Base-by-base conservation (phyloP, 2,888 invertebrate genomes). In the Drosophila affinis region DNA sequence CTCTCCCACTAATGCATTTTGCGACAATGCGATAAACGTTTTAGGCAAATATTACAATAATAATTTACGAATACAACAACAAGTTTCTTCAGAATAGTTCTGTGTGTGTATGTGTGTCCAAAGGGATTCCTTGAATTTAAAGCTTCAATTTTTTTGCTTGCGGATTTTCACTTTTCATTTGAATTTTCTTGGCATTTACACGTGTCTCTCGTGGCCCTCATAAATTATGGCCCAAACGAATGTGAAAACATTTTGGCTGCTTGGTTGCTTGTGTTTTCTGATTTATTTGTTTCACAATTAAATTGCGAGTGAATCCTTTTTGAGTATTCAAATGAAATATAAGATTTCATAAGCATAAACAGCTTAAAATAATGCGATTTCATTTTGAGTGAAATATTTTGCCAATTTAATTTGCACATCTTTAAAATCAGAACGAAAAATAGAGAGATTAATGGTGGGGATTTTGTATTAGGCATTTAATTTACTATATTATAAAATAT, bases 221-320 rank as follows among this genome's bases (percentile, higher is more conserved):
- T 83, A 81, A 72, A 62, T 74, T 74, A 68, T 68, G 51, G 52
- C 78, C 54, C 54, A 46, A 44, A 59, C 27, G 47, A 59, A 21
- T 57, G 21, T 34, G 12, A 49, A 45, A 51, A 29, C 62, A 44
- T 72, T 65, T 24, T 34, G 49, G n/a, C n/a, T 61, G 46, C 18
- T 48, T 32, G 18, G 45, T 39, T 39, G 29, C 79, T 49, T 39
- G 29, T 82, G 60, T 53, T 39, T 51, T 44, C 21, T 79, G 74
- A 85, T 85, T 83, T 83, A 85, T 85, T 81, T 78, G 75, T 72
- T 54, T 62, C 52, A 78, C 71, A 82, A 78, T 78, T 62, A 75
- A 75, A 76, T 73, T 77, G 62, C 61, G 62, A 63, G 39, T 7
- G 14, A 39, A 39, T 39, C 2, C 24, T 18, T 17, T 29, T 51